These are phyloP conservation scores for Vandiemenella viatica DNA, from an alignment of 2,888 invertebrate species.

Conservation along the genomic window DNA sequence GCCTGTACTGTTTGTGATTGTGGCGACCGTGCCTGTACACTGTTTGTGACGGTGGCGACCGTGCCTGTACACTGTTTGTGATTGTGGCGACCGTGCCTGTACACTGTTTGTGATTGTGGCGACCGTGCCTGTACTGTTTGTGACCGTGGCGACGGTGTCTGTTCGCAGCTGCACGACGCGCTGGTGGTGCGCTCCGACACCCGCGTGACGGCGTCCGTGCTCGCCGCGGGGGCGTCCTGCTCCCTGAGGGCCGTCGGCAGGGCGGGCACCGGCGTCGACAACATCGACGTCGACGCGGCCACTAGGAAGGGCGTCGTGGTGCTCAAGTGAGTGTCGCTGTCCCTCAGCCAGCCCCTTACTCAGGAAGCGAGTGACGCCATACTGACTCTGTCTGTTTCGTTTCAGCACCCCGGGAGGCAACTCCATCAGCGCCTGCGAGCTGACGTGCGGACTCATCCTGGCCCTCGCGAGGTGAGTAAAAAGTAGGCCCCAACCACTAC, in stretches of 20 bases:
- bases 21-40: too few species aligned
- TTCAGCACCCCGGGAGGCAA: slow-evolving; percentile 87
- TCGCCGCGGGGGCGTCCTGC: slow-evolving; percentile 55
- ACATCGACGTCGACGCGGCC: slow-evolving; percentile 82
- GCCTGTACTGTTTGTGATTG: too few species aligned
- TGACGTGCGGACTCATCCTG: slow-evolving; percentile 82
- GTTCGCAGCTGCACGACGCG: slow-evolving; percentile 79
- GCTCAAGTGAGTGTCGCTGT: slow-evolving; percentile 65
- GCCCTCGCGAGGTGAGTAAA: slow-evolving; percentile 51
- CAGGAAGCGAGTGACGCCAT: too few species aligned
- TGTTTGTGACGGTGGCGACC: too few species aligned
- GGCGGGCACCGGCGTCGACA: slow-evolving; percentile 98
- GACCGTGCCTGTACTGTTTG: too few species aligned
- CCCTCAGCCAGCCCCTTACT: too few species aligned
- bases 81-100: too few species aligned
- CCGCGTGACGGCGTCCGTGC: slow-evolving; percentile 77
- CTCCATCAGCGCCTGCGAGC: slow-evolving; percentile 90
- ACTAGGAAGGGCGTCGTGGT: slow-evolving; percentile 73
- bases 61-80: too few species aligned
- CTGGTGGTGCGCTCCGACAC: slow-evolving; percentile 89
- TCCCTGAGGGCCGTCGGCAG: slow-evolving; percentile 79
- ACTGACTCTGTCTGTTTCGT: slow-evolving; percentile 12
- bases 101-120: too few species aligned
- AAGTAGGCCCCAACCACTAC: too few species aligned
- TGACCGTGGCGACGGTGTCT: too few species aligned